phyloP scores from a whole-genome alignment of 1,140 invertebrate species.

The Eupristina koningsbergeri region DNA sequence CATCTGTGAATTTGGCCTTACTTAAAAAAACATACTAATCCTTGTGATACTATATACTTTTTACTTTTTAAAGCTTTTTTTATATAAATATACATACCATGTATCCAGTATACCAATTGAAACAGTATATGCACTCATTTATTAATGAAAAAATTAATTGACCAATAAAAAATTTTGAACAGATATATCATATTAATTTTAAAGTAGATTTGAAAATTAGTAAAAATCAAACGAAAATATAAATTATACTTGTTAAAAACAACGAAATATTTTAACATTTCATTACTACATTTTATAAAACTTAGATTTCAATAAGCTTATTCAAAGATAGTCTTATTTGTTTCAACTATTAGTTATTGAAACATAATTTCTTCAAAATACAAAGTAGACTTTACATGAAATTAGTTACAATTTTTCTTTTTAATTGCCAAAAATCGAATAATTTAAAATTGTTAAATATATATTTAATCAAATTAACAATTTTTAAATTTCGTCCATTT shows the following conservation, averaged over 20 bases:
- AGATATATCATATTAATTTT: slow-evolving; percentile 38
- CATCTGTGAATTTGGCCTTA: slow-evolving; percentile 50
- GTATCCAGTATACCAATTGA: slow-evolving; percentile 54
- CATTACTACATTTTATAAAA: neutral
- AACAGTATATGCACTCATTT: slow-evolving; percentile 47
- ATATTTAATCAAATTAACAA: slow-evolving; percentile 50
- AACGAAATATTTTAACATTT: slow-evolving; percentile 40
- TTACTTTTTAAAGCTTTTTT: slow-evolving; percentile 68
- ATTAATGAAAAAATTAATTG: slow-evolving; percentile 44
- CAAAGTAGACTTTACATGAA: neutral
- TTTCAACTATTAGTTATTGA: neutral
- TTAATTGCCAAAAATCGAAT: slow-evolving; percentile 55
- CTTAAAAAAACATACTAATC: slow-evolving; percentile 60
- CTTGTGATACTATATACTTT: slow-evolving; percentile 71
- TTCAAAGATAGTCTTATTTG: neutral
- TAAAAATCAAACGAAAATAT: slow-evolving; percentile 46
- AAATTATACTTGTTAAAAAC: slow-evolving; percentile 37
- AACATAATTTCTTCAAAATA: neutral
- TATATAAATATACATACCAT: slow-evolving; percentile 55
- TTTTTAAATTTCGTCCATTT: slow-evolving; percentile 63
- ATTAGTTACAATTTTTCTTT: neutral
- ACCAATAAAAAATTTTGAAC: slow-evolving; percentile 34
- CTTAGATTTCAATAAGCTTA: neutral
- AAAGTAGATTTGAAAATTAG: slow-evolving; percentile 39
- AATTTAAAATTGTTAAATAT: slow-evolving; percentile 49